Evolutionary conservation across 2,797 vertebrate species (phyloP).

Genomic region (Echeneis naucrates): DNA sequence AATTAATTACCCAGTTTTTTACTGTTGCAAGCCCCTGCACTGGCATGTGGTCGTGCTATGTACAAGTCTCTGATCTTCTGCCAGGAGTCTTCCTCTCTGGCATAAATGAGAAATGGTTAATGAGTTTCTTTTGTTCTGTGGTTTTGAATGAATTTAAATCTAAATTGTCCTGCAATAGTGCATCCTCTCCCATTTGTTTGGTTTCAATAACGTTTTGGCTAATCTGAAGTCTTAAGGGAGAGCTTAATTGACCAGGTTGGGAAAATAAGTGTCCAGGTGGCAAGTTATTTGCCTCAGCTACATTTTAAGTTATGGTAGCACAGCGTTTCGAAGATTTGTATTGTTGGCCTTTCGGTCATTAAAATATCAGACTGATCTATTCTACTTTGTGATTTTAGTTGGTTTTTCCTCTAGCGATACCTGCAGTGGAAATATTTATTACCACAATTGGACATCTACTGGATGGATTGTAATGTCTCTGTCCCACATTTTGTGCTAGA

Average conservation of each 20-base stretch:
- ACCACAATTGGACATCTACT: neutral
- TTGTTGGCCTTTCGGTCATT: neutral
- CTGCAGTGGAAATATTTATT: neutral
- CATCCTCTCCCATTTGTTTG: too few relatives aligned
- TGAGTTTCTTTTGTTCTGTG: slow-evolving; percentile 76
- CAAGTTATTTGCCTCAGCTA: neutral
- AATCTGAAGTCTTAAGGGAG: slow-evolving; percentile 23
- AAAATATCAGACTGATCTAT: neutral
- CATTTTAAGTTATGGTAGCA: neutral
- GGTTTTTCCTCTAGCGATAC: neutral
- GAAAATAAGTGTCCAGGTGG: slow-evolving; percentile 14
- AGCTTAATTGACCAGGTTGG: slow-evolving; percentile 1
- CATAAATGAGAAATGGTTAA: slow-evolving; percentile 69
- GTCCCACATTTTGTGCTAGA: too few relatives aligned
- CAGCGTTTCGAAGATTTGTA: neutral
- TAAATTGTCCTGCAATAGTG: too few relatives aligned
- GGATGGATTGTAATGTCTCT: neutral
- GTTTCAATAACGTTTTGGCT: slow-evolving; percentile 31
- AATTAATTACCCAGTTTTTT: slow-evolving; percentile 79
- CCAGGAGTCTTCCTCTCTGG: slow-evolving; percentile 70
- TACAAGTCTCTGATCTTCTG: slow-evolving; percentile 63
- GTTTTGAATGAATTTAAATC: slow-evolving; percentile 47
- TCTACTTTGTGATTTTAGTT: neutral
- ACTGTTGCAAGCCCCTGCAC: slow-evolving; percentile 59
- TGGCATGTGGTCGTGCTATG: slow-evolving; percentile 64